These are phyloP conservation scores for Euphydryas editha DNA, from an alignment of 2,888 invertebrate species.

Conservation along the genomic window DNA sequence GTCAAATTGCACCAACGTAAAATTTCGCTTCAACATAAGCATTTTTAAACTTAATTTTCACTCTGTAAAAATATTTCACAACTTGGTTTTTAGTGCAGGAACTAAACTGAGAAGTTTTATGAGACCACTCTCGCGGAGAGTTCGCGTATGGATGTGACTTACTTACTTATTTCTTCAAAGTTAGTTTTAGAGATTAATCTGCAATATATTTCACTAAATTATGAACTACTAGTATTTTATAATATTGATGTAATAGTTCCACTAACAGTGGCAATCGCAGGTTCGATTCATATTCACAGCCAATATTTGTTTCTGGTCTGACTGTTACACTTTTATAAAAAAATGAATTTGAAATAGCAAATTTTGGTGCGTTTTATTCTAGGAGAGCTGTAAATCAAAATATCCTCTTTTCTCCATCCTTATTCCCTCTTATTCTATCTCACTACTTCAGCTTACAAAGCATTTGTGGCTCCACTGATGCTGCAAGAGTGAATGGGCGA, in stretches of 20 bases:
- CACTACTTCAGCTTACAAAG: no score
- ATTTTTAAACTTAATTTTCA: slow-evolving; percentile 39
- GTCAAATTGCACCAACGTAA: slow-evolving; percentile 17
- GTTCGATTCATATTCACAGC: no score
- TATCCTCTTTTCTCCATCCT: no score
- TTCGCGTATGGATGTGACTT: slow-evolving; percentile 21
- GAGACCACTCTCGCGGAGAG: slow-evolving; percentile 18
- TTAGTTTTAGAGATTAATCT: background rate
- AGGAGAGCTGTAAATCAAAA: no score
- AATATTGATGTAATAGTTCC: background rate
- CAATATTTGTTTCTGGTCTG: no score
- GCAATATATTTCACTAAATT: background rate
- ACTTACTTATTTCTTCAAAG: slow-evolving; percentile 3
- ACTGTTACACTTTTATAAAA: no score
- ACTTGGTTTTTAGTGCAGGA: slow-evolving; percentile 37
- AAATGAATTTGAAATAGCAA: no score
- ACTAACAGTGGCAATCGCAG: no score
- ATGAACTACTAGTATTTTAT: background rate
- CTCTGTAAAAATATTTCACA: slow-evolving; percentile 38
- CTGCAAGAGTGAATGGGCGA: no score
- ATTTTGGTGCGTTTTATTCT: no score
- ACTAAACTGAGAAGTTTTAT: slow-evolving; percentile 38
- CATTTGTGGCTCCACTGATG: no score
- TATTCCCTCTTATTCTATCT: no score
- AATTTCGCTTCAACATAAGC: slow-evolving; percentile 28